Conservation (phyloP, 2,888 invertebrate genomes). For the Tribolium freemani region DNA sequence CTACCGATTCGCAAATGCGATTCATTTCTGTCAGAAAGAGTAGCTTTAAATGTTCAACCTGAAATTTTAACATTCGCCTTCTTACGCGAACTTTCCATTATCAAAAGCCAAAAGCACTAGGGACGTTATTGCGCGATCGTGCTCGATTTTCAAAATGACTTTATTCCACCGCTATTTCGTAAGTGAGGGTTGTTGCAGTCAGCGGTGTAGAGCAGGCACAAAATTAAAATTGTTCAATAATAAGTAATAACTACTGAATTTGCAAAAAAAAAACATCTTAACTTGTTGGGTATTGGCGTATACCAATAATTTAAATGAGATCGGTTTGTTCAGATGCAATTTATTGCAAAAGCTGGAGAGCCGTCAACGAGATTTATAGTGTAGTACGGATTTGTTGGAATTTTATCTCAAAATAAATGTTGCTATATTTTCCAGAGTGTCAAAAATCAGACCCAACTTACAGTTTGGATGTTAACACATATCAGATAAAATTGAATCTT, state of each 20-base stretch:
- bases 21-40: constrained; percentile 24
- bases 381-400: background rate
- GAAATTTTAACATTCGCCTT: constrained; percentile 27
- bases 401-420: constrained; percentile 4
- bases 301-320: background rate
- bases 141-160: constrained; percentile 23
- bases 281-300: background rate
- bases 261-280: background rate
- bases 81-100: constrained; percentile 22
- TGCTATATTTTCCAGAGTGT: background rate
- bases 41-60: constrained; percentile 20
- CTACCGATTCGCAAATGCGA: constrained; percentile 26
- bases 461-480: background rate
- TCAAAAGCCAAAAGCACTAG: constrained; percentile 18
- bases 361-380: background rate
- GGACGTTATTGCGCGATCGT: constrained; percentile 11
- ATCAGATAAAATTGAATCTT: background rate
- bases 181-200: too few relatives aligned
- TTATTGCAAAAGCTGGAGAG: background rate
- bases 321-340: background rate
- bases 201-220: too few relatives aligned
- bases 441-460: background rate
- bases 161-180: background rate
- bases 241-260: too few relatives aligned
- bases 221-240: too few relatives aligned